Evolutionary conservation across 2,113 vertebrate species (phyloP), one percentile per base, ranked within the genome.

Genomic region (Thamnaconus septentrionalis): DNA sequence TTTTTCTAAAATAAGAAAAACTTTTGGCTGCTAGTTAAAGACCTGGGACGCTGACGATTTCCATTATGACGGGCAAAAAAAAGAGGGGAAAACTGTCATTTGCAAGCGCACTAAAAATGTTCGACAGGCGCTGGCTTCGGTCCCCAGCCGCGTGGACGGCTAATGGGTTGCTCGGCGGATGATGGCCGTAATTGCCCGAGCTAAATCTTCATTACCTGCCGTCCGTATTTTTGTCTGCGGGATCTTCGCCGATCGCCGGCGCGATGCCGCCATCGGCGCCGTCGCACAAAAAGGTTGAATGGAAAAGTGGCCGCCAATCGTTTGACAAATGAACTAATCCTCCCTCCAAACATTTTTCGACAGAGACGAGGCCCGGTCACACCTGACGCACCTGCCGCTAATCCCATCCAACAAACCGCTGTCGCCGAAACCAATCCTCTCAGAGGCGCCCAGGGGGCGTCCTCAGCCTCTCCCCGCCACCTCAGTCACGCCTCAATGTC

Each of bases 331-430:
- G 53, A 76, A 44, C 53, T 82, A 88, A 88, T 80, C 88, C 77
- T 41, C 54, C 74, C 79, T 45, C 50, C 40, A 46, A 61, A 72
- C 85, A 55, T 76, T 80, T 88, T 76, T 85, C 85, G 18, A 31
- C 18, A 31, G 18, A 85, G 82, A 61, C 43, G 76, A 58, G 59
- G 64, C 76, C 74, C 74, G 67, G 86, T 90, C 84, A 87, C 86
- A 88, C 86, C 88, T 84, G 79, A 88, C 75, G 71, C 75, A 88
- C 77, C 82, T 87, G 80, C 75, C 82, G 79, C 75, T 90, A 87
- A 88, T 90, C 86, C 86, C 59, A 75, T 89, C 79, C 64, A 59
- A 79, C 84, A 77, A 31, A 77, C 83, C 80, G 50, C 81, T 75
- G 75, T 83, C 76, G 8, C 75, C 80, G 83, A 81, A 86, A 83